These are phyloP conservation scores for Pachypanchax playfairii DNA, from an alignment of 2,113 vertebrate genomes.

Conservation along the genomic window DNA sequence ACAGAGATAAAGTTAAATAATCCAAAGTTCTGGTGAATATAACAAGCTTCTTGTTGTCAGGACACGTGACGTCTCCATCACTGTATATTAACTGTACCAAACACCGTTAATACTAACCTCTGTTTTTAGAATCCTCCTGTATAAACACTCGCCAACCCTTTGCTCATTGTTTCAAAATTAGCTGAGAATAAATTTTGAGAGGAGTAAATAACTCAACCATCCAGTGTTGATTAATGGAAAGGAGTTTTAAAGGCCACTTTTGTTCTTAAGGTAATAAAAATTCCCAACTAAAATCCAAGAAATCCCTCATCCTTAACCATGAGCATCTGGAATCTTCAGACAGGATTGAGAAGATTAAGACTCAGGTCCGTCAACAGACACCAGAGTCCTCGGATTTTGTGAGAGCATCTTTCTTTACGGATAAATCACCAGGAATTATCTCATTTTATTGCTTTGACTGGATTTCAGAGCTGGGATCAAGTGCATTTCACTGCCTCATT, in stretches of 20 bases:
- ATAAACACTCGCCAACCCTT: not conserved
- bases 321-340: conserved; percentile 15
- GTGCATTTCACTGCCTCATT: conserved; percentile 43
- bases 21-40: no score
- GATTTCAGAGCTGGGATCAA: conserved; percentile 39
- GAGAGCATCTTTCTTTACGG: conserved; percentile 30
- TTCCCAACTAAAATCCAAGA: conserved; percentile 1
- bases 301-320: conserved; percentile 1
- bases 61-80: no score
- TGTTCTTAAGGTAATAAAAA: not conserved
- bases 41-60: no score
- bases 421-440: conserved; percentile 43
- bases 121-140: not conserved
- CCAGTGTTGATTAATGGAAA: no score
- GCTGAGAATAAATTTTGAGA: conserved; percentile 1
- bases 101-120: no score
- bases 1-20: no score
- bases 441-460: conserved; percentile 25
- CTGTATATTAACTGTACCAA: no score
- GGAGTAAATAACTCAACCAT: not conserved
- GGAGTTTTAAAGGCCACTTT: not conserved
- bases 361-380: conserved; percentile 28
- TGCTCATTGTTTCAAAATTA: not conserved
- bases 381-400: conserved; percentile 13
- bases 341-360: conserved; percentile 17